A percentile compares a stretch with the other conserved stretches of the same genome.
These are phyloP conservation scores for Agonopterix heracliana DNA, from an alignment of 2,888 invertebrate genomes.

Conservation along the genomic window DNA sequence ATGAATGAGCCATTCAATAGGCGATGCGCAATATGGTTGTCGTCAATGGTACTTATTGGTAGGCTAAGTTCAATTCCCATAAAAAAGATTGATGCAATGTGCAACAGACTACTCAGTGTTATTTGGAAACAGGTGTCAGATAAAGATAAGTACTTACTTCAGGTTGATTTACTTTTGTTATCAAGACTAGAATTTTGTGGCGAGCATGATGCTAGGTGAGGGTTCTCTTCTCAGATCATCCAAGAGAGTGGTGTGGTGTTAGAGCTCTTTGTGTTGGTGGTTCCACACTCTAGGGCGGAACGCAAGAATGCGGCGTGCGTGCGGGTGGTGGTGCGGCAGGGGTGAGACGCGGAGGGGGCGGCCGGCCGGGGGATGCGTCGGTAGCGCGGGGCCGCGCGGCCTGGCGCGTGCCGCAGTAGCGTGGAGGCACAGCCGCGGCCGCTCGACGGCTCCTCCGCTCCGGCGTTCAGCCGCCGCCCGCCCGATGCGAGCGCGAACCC, in stretches of 20 bases:
- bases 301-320: constrained; percentile 73
- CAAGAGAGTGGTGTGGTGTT: background rate
- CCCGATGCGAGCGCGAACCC: constrained; percentile 43
- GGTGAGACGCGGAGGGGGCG: constrained; percentile 22
- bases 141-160: too few relatives aligned
- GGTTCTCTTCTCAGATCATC: too few relatives aligned
- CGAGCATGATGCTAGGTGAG: too few relatives aligned
- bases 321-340: constrained; percentile 43
- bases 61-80: too few relatives aligned
- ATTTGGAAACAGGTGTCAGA: too few relatives aligned
- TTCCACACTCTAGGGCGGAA: constrained; percentile 27
- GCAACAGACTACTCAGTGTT: too few relatives aligned
- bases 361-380: constrained; percentile 22
- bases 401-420: constrained; percentile 71
- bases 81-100: too few relatives aligned
- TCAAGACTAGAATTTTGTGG: too few relatives aligned
- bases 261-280: background rate
- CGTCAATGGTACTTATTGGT: too few relatives aligned
- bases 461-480: constrained; percentile 38
- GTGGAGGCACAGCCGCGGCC: constrained; percentile 69
- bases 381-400: constrained; percentile 32
- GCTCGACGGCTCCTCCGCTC: constrained; percentile 42
- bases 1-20: too few relatives aligned
- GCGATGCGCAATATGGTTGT: too few relatives aligned
- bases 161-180: too few relatives aligned